Conservation (phyloP, 2,888 invertebrate species). For the Ceriagrion tenellum region DNA sequence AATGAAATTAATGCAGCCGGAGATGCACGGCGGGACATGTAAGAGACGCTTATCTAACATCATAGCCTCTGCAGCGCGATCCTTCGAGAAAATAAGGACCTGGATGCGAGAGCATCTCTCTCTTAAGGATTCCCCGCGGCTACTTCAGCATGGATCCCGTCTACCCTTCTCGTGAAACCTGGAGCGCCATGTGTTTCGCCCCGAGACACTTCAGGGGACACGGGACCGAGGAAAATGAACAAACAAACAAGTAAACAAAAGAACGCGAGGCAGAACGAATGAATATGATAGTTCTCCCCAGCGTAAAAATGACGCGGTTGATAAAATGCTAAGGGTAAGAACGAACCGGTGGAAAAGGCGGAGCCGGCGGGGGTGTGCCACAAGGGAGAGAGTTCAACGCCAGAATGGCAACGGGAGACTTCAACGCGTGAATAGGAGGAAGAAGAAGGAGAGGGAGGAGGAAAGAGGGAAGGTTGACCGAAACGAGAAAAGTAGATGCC, state of each 20-base stretch:
- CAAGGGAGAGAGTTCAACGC: background rate
- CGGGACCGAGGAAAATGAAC: background rate
- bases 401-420: background rate
- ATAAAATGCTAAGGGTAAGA: background rate
- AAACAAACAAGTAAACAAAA: background rate
- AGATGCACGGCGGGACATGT: background rate
- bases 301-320: background rate
- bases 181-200: background rate
- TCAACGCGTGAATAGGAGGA: background rate
- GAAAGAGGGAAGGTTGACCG: background rate
- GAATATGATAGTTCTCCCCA: background rate
- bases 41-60: background rate
- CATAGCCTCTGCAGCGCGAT: background rate
- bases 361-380: background rate
- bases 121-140: background rate
- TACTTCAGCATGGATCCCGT: background rate
- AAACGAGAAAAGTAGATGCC: background rate
- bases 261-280: background rate
- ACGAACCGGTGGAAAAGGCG: background rate
- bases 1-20: background rate
- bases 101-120: background rate
- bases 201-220: background rate
- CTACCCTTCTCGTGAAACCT: background rate
- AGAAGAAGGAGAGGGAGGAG: background rate
- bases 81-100: background rate